Evolutionary conservation across 2,888 invertebrate species (phyloP).

Genomic region (Hermodice carunculata): DNA sequence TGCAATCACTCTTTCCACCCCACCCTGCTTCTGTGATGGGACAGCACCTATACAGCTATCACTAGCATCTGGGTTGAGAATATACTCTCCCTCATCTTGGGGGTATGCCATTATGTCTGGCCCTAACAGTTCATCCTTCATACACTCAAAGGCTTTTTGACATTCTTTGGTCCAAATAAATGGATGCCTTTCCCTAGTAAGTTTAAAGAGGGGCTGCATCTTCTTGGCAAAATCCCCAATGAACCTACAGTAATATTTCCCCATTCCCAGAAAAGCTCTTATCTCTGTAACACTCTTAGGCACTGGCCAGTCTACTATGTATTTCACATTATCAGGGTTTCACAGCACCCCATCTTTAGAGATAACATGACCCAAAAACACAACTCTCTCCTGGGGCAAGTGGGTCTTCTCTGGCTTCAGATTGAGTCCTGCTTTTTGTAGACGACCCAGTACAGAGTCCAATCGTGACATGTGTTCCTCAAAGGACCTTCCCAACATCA

Average conservation of each 20-base stretch:
- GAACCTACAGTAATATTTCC: neutral
- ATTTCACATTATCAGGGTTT: neutral
- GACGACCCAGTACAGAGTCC: too few relatives aligned
- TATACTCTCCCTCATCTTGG: neutral
- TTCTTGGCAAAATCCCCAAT: neutral
- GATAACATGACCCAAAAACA: too few relatives aligned
- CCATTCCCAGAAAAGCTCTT: neutral
- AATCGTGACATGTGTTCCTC: too few relatives aligned
- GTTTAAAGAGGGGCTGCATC: neutral
- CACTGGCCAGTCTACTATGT: neutral
- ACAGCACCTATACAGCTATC: constrained; percentile 17
- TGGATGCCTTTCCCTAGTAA: constrained; percentile 1
- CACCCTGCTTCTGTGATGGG: constrained; percentile 27
- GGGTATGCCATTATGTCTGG: constrained; percentile 31
- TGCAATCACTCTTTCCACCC: constrained; percentile 25
- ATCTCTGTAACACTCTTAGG: neutral
- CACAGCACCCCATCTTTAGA: neutral
- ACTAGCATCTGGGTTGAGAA: constrained; percentile 31
- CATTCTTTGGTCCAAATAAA: constrained; percentile 29
- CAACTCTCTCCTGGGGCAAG: too few relatives aligned
- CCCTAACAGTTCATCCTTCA: constrained; percentile 11
- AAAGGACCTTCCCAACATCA: too few relatives aligned
- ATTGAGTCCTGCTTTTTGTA: too few relatives aligned
- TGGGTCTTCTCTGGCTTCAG: too few relatives aligned
- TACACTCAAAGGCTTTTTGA: constrained; percentile 12